Evolutionary conservation across 1,140 invertebrate genomes (phyloP), one percentile per base, ranked within the genome.

Genomic region (Drosophila repletoides): DNA sequence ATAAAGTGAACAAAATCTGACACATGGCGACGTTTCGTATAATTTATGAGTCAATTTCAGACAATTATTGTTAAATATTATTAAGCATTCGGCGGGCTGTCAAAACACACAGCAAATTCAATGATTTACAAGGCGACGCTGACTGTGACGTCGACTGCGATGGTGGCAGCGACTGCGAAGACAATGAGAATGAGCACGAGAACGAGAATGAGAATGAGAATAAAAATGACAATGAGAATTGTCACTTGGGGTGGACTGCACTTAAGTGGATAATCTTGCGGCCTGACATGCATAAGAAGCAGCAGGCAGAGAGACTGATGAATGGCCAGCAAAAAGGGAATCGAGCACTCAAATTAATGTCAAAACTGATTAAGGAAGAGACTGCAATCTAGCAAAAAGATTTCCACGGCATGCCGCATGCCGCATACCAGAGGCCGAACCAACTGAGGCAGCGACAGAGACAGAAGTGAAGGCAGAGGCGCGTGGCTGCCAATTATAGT

Each of bases 61-160:
- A 88, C 84, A 88, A 88, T 88, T 88, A 79, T 88, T 88, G 84
- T 88, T 88, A 83, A 88, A 88, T 88, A 88, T 88, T 88, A 84
- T 88, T 88, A 79, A 84, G 77, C 83, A 83, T 84, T 88, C 83
- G 84, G 52, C 73, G 75, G 66, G 61, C 84, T 88, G 77, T 88
- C 84, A 88, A 83, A 88, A 88, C 77, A 88, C 68, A 58, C 66
- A 59, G 51, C 29, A 55, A 66, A 63, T 76, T 64, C 58, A 73
- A 86, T 86, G 80, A 86, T 86, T 86, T 86, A 86, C 80, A 86
- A 72, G 43, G 56, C 56, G 31, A 45, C 26, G 17, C 55, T 29
- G 24, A 36, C 55, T 5, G 19, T 21, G 31, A 59, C 28, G 4
- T 3, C 14, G 19, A 46, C 40, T 7, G n/a, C 31, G 10, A 43